Conservation (phyloP, 2,113 vertebrate genomes). For the Peucedramus taeniatus region DNA sequence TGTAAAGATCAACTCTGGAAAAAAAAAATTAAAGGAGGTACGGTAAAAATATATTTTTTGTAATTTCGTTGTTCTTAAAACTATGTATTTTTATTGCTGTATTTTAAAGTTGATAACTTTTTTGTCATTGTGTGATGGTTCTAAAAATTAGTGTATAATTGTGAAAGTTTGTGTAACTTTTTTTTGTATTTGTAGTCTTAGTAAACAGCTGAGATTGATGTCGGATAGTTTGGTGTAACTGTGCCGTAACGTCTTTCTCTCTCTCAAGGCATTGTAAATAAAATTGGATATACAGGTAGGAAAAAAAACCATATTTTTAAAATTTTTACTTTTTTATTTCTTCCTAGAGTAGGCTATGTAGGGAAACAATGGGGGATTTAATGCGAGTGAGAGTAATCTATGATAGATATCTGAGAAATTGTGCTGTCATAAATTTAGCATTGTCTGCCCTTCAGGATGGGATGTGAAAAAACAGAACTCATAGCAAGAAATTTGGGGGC, state of each 20-base stretch:
- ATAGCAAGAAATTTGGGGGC: background rate
- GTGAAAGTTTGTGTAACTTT: conserved; percentile 25
- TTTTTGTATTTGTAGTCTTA: background rate
- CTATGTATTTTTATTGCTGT: background rate
- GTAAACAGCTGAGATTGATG: background rate
- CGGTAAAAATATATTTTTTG: background rate
- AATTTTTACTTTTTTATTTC: background rate
- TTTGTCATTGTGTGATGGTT: background rate
- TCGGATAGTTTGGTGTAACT: background rate
- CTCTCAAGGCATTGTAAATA: conserved; percentile 13
- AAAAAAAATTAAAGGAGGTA: conserved; percentile 29
- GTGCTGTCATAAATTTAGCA: background rate
- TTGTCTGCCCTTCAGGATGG: background rate
- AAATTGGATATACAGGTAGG: conserved; percentile 7
- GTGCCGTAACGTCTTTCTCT: background rate
- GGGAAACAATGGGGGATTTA: background rate
- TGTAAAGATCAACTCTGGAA: conserved; percentile 11
- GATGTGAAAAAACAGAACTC: background rate
- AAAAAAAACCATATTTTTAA: background rate
- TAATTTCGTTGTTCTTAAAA: background rate
- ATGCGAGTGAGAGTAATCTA: background rate
- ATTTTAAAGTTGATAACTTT: background rate
- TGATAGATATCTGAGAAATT: background rate
- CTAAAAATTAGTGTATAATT: background rate
- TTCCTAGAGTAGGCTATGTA: background rate